Percentiles rank a stretch among this genome's conserved stretches.
Evolutionary conservation across 1,140 invertebrate genomes (phyloP).

Genomic region (Musca vetustissima): DNA sequence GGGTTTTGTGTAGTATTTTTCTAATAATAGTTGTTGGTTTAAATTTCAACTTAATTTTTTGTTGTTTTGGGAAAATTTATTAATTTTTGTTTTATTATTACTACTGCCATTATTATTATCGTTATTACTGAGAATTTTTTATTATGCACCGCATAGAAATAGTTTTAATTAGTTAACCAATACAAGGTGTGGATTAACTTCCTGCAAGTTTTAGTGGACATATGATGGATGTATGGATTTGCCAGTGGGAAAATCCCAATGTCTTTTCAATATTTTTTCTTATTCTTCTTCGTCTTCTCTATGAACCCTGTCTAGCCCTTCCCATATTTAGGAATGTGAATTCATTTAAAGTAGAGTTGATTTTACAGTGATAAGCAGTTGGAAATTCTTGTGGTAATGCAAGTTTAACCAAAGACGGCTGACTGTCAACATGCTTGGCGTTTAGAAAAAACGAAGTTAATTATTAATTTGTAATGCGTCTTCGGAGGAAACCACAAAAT

Average conservation of each 20-base stretch:
- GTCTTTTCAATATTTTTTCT: not conserved
- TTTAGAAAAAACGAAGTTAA: no score
- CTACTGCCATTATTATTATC: not conserved
- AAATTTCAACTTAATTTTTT: not conserved
- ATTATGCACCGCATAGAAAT: constrained; percentile 2
- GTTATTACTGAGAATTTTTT: not conserved
- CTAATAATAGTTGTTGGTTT: not conserved
- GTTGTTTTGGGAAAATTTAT: not conserved
- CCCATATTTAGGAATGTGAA: no score
- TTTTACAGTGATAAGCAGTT: no score
- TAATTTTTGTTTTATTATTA: constrained; percentile 10
- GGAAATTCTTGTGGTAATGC: no score
- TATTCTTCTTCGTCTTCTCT: no score
- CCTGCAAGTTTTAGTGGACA: not conserved
- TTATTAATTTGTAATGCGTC: no score
- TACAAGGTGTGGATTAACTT: no score
- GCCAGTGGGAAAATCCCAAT: constrained; percentile 1
- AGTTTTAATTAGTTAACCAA: constrained; percentile 2
- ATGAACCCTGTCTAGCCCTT: not conserved
- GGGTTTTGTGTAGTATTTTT: constrained; percentile 2
- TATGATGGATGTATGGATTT: no score
- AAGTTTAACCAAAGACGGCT: no score
- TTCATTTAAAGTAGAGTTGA: no score
- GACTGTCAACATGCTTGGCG: no score
- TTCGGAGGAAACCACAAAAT: no score